Conservation (phyloP, 30 jellyfish, hydroid and myxozoan species). For the Rhopilema esculentum region DNA sequence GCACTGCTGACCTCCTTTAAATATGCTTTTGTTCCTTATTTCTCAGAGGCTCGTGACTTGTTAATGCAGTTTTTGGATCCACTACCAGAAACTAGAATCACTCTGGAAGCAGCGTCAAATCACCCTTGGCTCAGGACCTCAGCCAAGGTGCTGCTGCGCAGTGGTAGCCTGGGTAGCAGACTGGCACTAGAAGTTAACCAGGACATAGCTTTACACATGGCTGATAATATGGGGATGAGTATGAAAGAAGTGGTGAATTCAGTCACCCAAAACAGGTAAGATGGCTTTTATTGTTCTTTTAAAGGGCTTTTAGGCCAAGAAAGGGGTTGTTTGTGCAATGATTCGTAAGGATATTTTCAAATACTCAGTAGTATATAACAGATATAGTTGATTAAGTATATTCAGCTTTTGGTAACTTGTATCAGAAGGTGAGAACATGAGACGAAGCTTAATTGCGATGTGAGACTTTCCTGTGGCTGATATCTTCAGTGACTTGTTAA, state of each 20-base stretch:
- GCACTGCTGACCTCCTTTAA: too few species aligned
- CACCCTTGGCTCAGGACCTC: conserved; percentile 92
- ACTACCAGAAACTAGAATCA: conserved; percentile 85
- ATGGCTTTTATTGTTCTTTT: background rate
- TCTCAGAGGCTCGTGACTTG: conserved; percentile 87
- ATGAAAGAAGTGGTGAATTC: conserved; percentile 75
- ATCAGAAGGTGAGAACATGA: too few species aligned
- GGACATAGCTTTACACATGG: conserved; percentile 76
- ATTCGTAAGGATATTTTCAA: background rate
- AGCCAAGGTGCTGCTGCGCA: conserved; percentile 21
- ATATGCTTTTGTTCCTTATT: background rate
- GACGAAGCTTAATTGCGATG: too few species aligned
- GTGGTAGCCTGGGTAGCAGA: conserved; percentile 26
- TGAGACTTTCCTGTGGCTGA: too few species aligned
- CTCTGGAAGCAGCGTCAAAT: conserved; percentile 79
- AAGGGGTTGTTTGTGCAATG: background rate
- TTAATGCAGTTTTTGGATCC: conserved; percentile 91
- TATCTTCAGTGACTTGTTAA: too few species aligned
- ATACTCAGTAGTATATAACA: too few species aligned
- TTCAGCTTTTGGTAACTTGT: background rate
- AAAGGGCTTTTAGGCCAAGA: background rate
- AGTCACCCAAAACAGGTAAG: conserved; percentile 81
- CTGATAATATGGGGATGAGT: conserved; percentile 70
- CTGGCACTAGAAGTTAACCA: conserved; percentile 59
- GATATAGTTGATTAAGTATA: too few species aligned